A percentile compares a stretch with the other conserved stretches of the same genome.
phyloP scores from a whole-genome alignment of 2,113 vertebrate genomes.

The Chlamydotis undulata region DNA sequence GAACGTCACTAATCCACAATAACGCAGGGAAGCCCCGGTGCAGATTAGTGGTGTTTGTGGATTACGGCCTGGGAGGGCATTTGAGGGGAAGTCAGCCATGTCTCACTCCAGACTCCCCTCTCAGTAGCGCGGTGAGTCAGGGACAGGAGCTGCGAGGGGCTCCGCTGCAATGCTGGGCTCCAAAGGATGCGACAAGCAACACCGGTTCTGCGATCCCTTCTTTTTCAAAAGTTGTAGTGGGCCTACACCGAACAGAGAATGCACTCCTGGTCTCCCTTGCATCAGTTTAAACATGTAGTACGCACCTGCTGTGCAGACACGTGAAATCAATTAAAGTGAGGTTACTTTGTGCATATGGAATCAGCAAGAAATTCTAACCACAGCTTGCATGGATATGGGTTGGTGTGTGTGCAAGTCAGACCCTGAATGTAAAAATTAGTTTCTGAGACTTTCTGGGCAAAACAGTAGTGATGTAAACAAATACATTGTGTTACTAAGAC shows the following conservation, averaged over 20 bases:
- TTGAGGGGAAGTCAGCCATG: constrained; percentile 6
- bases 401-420: not conserved
- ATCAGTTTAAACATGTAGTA: not conserved
- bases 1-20: constrained; percentile 48
- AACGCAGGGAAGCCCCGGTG: constrained; percentile 54
- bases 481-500: not conserved
- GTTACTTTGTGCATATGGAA: not conserved
- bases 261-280: not conserved
- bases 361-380: not conserved
- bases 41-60: constrained; percentile 53
- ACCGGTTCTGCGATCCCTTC: not conserved
- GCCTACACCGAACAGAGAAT: not conserved
- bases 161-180: fast-evolving
- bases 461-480: not conserved
- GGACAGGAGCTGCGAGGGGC: not conserved
- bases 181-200: not conserved
- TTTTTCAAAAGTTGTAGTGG: not conserved
- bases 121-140: fast-evolving
- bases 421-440: not conserved
- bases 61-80: constrained; percentile 47
- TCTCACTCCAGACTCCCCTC: not conserved
- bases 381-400: not conserved
- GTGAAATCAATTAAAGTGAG: not conserved
- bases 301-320: not conserved
- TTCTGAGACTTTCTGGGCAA: not conserved